A percentile compares a stretch with the other conserved stretches of the same genome.
Conservation (phyloP, 2,113 vertebrate genomes). For the Sphyrna mokarran region DNA sequence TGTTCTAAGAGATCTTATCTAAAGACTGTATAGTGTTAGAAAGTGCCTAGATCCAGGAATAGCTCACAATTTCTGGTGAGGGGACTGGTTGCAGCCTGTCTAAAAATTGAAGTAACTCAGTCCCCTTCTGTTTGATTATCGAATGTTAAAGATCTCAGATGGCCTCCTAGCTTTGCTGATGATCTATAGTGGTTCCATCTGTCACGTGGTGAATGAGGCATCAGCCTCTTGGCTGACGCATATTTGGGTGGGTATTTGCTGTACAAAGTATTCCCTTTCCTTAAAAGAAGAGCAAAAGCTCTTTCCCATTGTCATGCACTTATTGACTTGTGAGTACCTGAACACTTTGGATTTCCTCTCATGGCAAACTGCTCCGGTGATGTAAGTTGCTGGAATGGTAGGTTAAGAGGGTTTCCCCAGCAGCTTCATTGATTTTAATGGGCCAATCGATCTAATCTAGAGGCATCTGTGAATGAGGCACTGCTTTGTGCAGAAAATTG, state of each 20-base stretch:
- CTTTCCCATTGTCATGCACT: not conserved
- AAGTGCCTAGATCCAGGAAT: not conserved
- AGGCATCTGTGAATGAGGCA: not conserved
- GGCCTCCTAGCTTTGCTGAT: not conserved
- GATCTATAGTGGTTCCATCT: not conserved
- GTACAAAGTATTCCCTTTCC: not conserved
- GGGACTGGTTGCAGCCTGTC: not conserved
- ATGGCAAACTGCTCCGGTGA: not conserved
- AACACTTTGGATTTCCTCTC: not conserved
- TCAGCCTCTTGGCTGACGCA: not conserved
- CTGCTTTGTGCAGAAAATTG: not conserved
- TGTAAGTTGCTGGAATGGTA: not conserved
- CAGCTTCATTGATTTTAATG: not conserved
- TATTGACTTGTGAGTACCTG: not conserved
- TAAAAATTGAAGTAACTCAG: not conserved
- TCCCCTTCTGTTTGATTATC: not conserved
- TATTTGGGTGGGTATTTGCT: not conserved
- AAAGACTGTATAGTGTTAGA: not conserved
- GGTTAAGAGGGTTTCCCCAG: not conserved
- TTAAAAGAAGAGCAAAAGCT: not conserved
- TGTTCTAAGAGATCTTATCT: not conserved
- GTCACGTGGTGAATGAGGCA: not conserved
- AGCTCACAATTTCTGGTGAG: not conserved
- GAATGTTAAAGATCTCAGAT: not conserved
- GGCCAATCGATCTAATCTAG: not conserved